phyloP scores from a whole-genome alignment of 2,797 vertebrate genomes.

The Pangasius macronema region DNA sequence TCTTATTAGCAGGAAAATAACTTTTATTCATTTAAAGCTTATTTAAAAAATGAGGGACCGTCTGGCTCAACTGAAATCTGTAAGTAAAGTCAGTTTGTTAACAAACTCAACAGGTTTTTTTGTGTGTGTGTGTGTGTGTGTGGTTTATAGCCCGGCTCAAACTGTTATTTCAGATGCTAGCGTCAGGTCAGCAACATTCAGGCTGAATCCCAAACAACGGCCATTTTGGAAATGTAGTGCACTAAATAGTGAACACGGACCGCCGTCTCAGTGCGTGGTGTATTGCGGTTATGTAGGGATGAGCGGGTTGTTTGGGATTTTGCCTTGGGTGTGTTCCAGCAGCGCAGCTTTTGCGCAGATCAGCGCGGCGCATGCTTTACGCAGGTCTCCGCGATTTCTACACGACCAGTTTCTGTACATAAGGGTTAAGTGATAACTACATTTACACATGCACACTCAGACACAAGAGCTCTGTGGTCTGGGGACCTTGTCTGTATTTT shows the following conservation, averaged over 20 bases:
- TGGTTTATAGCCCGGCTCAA: neutral
- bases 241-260: neutral
- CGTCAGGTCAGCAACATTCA: neutral
- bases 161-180: neutral
- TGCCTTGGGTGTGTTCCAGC: neutral
- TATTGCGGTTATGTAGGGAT: neutral
- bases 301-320: neutral
- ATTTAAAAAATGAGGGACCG: constrained; percentile 51
- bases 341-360: constrained; percentile 11
- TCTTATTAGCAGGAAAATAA: constrained; percentile 21
- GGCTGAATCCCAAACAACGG: neutral
- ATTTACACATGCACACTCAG: neutral
- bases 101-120: neutral
- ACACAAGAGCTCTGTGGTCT: neutral
- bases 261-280: neutral
- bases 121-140: neutral
- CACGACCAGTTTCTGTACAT: neutral
- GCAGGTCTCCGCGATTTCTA: neutral
- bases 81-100: neutral
- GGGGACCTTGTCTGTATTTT: neutral
- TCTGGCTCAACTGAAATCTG: constrained; percentile 45
- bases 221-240: neutral
- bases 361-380: constrained; percentile 2
- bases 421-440: neutral
- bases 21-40: neutral